These are phyloP conservation scores for Eudasyphora cyanicolor DNA, from an alignment of 2,888 invertebrate species.

Conservation along the genomic window DNA sequence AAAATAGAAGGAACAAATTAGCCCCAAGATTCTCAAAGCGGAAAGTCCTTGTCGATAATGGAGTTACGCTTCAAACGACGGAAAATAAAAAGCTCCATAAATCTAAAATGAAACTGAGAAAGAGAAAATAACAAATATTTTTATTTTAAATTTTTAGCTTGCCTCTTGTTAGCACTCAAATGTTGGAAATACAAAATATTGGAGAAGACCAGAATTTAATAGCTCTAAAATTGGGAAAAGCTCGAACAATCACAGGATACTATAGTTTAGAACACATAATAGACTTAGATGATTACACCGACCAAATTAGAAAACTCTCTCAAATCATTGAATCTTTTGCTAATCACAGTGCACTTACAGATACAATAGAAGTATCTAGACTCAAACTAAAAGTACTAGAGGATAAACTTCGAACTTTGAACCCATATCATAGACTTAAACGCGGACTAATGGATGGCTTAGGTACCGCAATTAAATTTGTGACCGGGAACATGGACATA, in stretches of 20 bases:
- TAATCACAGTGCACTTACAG: too few species aligned
- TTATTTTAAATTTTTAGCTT: not conserved
- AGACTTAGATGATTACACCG: not conserved
- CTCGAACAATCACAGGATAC: not conserved
- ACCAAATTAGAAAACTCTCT: not conserved
- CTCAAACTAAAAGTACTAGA: too few species aligned
- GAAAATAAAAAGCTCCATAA: conserved; percentile 72
- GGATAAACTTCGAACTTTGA: too few species aligned
- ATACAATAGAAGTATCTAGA: too few species aligned
- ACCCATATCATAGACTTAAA: conserved; percentile 18
- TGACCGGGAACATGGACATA: too few species aligned
- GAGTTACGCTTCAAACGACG: conserved; percentile 70
- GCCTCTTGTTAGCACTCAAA: too few species aligned
- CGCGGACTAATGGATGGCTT: conserved; percentile 54
- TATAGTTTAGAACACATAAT: too few species aligned
- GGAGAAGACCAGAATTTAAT: not conserved
- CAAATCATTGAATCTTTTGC: too few species aligned
- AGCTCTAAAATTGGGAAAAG: not conserved
- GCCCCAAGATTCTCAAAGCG: conserved; percentile 67
- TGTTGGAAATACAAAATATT: not conserved
- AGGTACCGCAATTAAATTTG: conserved; percentile 49
- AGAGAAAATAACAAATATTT: not conserved
- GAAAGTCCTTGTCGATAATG: conserved; percentile 72
- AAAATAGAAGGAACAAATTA: conserved; percentile 21
- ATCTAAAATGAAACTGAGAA: conserved; percentile 66